Base-by-base conservation (phyloP, 2,888 invertebrate species). In the Lithophane socia region DNA sequence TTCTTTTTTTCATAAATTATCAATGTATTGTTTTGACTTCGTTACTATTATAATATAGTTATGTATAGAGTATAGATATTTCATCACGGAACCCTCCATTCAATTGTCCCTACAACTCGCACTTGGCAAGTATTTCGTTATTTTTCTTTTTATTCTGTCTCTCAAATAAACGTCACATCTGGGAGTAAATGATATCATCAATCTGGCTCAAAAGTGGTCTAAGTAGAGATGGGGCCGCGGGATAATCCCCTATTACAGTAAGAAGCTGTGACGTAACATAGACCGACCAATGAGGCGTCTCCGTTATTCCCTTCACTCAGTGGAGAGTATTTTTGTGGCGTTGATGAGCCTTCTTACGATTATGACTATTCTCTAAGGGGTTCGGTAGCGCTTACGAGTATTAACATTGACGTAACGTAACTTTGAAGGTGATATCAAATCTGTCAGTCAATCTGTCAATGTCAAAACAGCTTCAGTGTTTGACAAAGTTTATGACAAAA, bases 101-200 rank as follows among this genome's bases (percentile, higher is more conserved):
- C n/a, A 10, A 44, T 9, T 13, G 5, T 9, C 16, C 4, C 0
- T 37, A 37, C 37, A 37, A n/a, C 61, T 49, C n/a, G 8, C 42
- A 52, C 71, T 58, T 44, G 65, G 12, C 54, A 9, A 54, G 18
- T 67, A 52, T 71, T 63, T 58, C 66, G 13, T 63, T 71, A 83
- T 77, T 44, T 52, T 67, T 71, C 67, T 73, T 83, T 86, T 79
- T 69, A 79, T 79, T 66, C 44, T 18, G 44, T 54, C 58, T 47
- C 63, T 58, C 74, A 77, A 75, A 81, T 87, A 80, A 75, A 79
- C 37, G 67, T 74, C 87, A 66, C 77, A 82, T 75, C 68, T 79
- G 72, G 73, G 29, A 81, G 74, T 83, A 80, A 88, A 90, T 90
- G 88, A 88, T 82, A 86, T 80, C 86, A 90, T 90, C 85, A 85